phyloP scores from a whole-genome alignment of 2,797 vertebrate species.

The Myotis findleyi region DNA sequence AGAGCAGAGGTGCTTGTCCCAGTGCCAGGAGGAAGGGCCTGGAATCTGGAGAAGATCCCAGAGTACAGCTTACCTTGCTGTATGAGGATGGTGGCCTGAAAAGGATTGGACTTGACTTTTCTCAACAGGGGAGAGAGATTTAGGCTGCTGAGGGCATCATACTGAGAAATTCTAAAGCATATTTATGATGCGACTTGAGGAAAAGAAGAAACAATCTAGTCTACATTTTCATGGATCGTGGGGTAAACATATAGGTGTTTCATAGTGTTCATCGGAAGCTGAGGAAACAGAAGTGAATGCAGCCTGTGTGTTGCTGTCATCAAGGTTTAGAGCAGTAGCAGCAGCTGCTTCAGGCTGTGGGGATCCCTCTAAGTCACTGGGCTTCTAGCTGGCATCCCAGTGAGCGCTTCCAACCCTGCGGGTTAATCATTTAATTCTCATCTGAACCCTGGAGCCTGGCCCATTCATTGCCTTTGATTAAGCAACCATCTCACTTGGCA shows the following conservation, averaged over 20 bases:
- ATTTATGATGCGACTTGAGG: background rate
- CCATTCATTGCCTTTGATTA: conserved; percentile 38
- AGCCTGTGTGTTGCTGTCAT: background rate
- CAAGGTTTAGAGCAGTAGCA: background rate
- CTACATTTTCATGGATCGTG: background rate
- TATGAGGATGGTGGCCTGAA: background rate
- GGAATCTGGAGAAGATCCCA: background rate
- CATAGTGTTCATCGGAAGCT: background rate
- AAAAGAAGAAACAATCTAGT: background rate
- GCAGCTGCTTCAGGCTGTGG: conserved; percentile 52
- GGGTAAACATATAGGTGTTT: background rate
- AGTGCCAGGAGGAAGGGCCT: accelerated
- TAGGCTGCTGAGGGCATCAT: background rate
- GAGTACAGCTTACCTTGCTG: background rate
- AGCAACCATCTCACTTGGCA: conserved; percentile 47
- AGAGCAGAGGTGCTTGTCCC: background rate
- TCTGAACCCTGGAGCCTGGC: conserved; percentile 22
- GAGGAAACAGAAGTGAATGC: conserved; percentile 7
- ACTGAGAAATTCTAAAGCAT: background rate
- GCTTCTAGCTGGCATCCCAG: conserved; percentile 6
- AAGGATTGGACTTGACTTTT: background rate
- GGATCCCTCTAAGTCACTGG: background rate
- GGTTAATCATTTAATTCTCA: conserved; percentile 64
- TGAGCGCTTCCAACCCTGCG: conserved; percentile 36
- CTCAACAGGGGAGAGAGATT: background rate